These are phyloP conservation scores for Halcyon leucocephala DNA, from an alignment of 2,797 vertebrate species.

Conservation along the genomic window DNA sequence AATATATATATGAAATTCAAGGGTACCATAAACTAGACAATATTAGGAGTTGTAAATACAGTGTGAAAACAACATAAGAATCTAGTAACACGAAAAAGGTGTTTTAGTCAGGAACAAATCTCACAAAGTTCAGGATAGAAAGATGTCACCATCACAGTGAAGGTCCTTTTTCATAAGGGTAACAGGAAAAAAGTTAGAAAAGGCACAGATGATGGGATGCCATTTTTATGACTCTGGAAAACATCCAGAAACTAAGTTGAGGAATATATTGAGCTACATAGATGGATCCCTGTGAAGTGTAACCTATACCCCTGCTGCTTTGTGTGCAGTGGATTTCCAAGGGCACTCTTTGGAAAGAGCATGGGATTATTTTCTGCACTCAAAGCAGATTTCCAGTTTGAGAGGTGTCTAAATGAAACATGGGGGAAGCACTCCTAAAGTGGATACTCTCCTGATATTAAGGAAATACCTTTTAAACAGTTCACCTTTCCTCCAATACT, in stretches of 20 bases:
- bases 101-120: not conserved
- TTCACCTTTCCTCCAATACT: not conserved
- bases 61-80: conserved; percentile 25
- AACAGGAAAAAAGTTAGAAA: conserved; percentile 30
- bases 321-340: not conserved
- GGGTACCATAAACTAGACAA: conserved; percentile 41
- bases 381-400: conserved; percentile 1
- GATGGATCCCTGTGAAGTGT: conserved; percentile 45
- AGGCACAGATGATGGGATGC: conserved; percentile 28
- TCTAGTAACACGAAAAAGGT: conserved; percentile 8
- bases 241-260: conserved; percentile 15
- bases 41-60: conserved; percentile 55
- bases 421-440: not conserved
- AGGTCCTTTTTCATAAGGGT: conserved; percentile 37
- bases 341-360: not conserved
- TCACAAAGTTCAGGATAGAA: not conserved
- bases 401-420: not conserved
- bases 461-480: not conserved
- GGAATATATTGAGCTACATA: not conserved
- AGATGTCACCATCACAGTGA: not conserved
- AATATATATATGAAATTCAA: conserved; percentile 40
- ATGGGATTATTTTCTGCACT: not conserved
- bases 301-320: not conserved
- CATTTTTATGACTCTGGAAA: conserved; percentile 51
- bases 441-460: not conserved